phyloP scores from a whole-genome alignment of 2,888 invertebrate species.

The Drosophila flavopinicola region DNA sequence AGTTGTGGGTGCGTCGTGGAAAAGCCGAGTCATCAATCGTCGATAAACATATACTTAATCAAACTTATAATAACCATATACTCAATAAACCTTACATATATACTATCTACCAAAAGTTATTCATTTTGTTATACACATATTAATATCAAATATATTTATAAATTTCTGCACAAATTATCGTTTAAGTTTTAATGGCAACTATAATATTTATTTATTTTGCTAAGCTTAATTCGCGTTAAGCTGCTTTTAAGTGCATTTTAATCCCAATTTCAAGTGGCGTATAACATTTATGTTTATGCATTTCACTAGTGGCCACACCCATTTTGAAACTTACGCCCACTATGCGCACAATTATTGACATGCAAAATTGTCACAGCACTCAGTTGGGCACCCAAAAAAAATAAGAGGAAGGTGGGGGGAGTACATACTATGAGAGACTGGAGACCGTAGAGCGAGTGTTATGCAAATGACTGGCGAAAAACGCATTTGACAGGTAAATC shows the following conservation, averaged over 20 bases:
- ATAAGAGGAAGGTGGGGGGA: background rate
- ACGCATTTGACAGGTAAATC: constrained; percentile 71
- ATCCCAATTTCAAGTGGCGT: background rate
- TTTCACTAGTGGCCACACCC: constrained; percentile 31
- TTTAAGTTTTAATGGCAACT: too few species aligned
- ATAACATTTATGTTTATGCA: constrained; percentile 21
- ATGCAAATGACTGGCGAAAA: constrained; percentile 60
- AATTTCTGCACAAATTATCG: too few species aligned
- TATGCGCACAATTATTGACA: constrained; percentile 36
- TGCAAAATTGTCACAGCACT: constrained; percentile 27
- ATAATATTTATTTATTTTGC: background rate
- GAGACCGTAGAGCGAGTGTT: constrained; percentile 27
- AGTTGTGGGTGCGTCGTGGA: too few species aligned
- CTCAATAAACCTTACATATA: too few species aligned
- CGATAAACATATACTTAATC: too few species aligned
- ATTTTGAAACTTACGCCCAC: constrained; percentile 33
- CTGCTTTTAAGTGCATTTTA: constrained; percentile 10
- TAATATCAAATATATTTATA: too few species aligned
- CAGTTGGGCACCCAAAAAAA: constrained; percentile 6
- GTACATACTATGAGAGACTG: too few species aligned
- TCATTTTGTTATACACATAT: too few species aligned
- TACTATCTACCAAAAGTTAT: too few species aligned
- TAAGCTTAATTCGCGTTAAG: constrained; percentile 1
- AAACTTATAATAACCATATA: too few species aligned
- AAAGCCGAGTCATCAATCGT: too few species aligned